Percentiles rank a stretch among this genome's conserved stretches.
Conservation (phyloP, 2,888 invertebrate genomes). For the Nephrotoma appendiculata region DNA sequence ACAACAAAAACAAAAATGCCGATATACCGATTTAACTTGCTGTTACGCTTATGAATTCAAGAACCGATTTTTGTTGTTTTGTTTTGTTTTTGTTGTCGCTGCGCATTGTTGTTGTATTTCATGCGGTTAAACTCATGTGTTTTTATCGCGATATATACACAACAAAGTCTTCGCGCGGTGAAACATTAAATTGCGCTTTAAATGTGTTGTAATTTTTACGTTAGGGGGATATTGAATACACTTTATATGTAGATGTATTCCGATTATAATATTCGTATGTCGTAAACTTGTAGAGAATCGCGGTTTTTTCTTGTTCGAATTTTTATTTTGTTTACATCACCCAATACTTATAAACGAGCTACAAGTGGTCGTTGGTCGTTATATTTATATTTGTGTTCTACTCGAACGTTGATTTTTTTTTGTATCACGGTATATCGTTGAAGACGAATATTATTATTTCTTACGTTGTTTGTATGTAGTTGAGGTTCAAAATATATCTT, state of each 20-base stretch:
- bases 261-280: neutral
- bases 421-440: neutral
- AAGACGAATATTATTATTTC: neutral
- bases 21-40: neutral
- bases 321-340: neutral
- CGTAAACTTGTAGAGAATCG: neutral
- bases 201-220: neutral
- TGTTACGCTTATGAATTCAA: neutral
- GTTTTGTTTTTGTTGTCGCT: neutral
- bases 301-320: neutral
- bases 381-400: neutral
- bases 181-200: neutral
- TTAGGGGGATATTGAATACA: neutral
- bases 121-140: neutral
- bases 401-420: neutral
- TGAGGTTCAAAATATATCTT: neutral
- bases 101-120: neutral
- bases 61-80: neutral
- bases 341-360: neutral
- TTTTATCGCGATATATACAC: neutral
- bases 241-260: neutral
- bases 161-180: neutral
- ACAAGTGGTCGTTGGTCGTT: neutral
- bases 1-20: neutral
- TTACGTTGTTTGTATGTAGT: neutral